These are phyloP conservation scores for Nymphalis c-album DNA, from an alignment of 2,888 invertebrate species.

Conservation along the genomic window DNA sequence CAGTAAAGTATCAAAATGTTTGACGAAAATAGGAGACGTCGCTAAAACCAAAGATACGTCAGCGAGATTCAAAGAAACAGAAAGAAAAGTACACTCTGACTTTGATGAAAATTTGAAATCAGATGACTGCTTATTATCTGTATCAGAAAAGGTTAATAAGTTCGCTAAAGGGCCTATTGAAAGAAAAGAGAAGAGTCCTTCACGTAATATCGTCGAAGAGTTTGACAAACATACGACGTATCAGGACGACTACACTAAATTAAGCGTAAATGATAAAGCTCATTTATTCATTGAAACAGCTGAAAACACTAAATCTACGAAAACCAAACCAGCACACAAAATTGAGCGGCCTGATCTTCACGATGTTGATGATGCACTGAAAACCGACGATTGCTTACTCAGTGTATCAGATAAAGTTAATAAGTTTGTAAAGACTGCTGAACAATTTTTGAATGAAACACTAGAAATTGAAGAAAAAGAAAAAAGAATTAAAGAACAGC, in stretches of 20 bases:
- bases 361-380: slow-evolving; percentile 81
- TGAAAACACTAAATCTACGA: slow-evolving; percentile 76
- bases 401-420: slow-evolving; percentile 85
- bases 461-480: slow-evolving; percentile 64
- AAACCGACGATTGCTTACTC: slow-evolving; percentile 82
- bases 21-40: slow-evolving; percentile 63
- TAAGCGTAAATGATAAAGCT: slow-evolving; percentile 85
- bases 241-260: slow-evolving; percentile 73
- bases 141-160: slow-evolving; percentile 86
- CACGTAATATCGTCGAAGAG: slow-evolving; percentile 67
- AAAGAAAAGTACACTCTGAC: slow-evolving; percentile 73
- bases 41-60: slow-evolving; percentile 57
- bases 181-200: slow-evolving; percentile 66
- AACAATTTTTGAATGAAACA: slow-evolving; percentile 72
- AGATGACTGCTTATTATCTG: slow-evolving; percentile 84
- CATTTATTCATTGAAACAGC: slow-evolving; percentile 83
- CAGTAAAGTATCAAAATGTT: slow-evolving; percentile 80
- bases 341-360: slow-evolving; percentile 77
- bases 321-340: slow-evolving; percentile 62
- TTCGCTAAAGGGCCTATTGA: slow-evolving; percentile 79
- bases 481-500: slow-evolving; percentile 68
- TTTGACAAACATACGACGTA: slow-evolving; percentile 80
- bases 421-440: slow-evolving; percentile 83
- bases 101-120: slow-evolving; percentile 75
- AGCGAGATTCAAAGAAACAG: slow-evolving; percentile 57